Evolutionary conservation across 2,797 vertebrate species (phyloP), one percentile per base, ranked within the genome.

Genomic region (Arnoldichthys spilopterus): DNA sequence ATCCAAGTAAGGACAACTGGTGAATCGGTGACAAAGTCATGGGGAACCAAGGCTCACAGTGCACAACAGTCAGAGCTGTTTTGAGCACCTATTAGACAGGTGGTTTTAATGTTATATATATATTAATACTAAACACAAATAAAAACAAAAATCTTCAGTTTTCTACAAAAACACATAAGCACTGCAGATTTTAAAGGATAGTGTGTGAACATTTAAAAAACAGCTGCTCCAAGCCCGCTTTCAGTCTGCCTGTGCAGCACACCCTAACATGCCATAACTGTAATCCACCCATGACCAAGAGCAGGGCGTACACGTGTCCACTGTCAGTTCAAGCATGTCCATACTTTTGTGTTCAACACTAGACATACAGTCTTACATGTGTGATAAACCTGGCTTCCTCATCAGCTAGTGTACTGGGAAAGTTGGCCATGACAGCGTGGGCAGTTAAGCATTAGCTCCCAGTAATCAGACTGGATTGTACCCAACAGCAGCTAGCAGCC

Each of bases 381-480:
- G 49, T 62, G 49, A 70, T 74, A 59, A 69, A 64, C 16, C 49
- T 16, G 32, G 34, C 22, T 15, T 43, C 18, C 56, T 62, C 77
- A 80, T 80, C 61, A 51, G 3, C 56, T 49, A 80, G 71, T 28
- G 47, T 69, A 77, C 82, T 78, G 72, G 28, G 18, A 70, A 59
- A 74, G 53, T 34, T 66, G 74, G 49, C 24, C 18, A 12, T 28
- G 62, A 76, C 67, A 7, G 3, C 22, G 70, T 26, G 12, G 45
- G 15, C 30, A 34, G 49, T 49, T 34, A 34, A 74, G 56, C 61
- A 47, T 73, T 62, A 61, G 43, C 47, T 43, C 30, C 37, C 64
- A 64, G 72, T 67, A 53, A 63, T 58, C 43, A 63, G 64, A 43
- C 43, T 20, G 54, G 61, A 66, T 32, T 83, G 78, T 72, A 72